These are phyloP conservation scores for Caiman crocodilus DNA, from an alignment of 2,797 vertebrate species.

Conservation along the genomic window DNA sequence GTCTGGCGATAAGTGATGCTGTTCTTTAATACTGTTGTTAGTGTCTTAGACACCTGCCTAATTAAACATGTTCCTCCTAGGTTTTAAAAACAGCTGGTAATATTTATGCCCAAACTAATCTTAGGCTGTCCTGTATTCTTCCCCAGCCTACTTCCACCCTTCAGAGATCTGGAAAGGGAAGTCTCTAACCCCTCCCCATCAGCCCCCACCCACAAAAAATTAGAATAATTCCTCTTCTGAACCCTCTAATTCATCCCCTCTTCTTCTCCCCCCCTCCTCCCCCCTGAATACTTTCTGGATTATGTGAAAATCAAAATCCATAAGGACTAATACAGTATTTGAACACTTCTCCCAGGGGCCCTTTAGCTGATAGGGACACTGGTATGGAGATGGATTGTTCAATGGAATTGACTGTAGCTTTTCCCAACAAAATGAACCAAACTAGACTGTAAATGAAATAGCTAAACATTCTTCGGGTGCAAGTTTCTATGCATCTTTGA, in stretches of 20 bases:
- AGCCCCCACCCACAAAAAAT: neutral
- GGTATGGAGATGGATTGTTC: neutral
- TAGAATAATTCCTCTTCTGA: neutral
- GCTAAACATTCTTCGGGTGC: neutral
- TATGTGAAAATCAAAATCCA: neutral
- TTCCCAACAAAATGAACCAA: neutral
- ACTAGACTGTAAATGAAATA: neutral
- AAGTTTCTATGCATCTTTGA: neutral
- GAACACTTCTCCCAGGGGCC: neutral
- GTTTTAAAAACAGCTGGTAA: neutral
- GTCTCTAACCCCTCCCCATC: neutral
- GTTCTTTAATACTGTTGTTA: neutral
- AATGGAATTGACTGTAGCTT: neutral
- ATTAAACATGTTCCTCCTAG: neutral
- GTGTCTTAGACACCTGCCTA: neutral
- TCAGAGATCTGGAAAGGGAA: neutral
- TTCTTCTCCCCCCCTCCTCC: neutral
- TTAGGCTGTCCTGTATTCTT: neutral
- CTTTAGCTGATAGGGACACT: neutral
- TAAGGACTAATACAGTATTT: neutral
- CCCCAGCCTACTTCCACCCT: neutral
- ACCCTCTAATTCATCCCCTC: neutral
- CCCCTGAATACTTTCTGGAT: neutral
- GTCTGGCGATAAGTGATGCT: neutral
- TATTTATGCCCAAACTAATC: neutral